These are phyloP conservation scores for Xestia c-nigrum DNA, from an alignment of 2,888 invertebrate species.

Conservation along the genomic window DNA sequence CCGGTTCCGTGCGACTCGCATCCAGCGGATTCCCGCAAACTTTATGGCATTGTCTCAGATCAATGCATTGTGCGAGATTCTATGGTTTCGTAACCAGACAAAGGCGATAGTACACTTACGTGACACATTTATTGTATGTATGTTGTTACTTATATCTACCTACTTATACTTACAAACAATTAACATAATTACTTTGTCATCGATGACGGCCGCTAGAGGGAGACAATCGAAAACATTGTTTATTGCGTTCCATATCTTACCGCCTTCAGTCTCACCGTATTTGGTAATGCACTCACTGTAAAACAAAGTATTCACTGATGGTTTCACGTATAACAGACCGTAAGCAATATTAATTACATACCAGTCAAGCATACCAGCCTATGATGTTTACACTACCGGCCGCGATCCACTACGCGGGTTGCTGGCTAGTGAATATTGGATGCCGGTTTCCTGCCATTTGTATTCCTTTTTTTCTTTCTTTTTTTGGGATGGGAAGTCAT, in stretches of 20 bases:
- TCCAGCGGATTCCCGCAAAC: no score
- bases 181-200: conserved; percentile 89
- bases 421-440: not conserved
- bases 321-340: not conserved
- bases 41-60: no score
- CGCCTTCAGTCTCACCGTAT: conserved; percentile 92
- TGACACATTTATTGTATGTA: not conserved
- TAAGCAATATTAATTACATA: not conserved
- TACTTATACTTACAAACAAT: not conserved
- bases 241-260: conserved; percentile 92
- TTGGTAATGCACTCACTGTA: conserved; percentile 92
- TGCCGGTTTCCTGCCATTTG: not conserved
- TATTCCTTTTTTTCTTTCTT: no score
- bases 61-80: not conserved
- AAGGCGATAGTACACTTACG: not conserved
- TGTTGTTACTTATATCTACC: not conserved
- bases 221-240: conserved; percentile 93
- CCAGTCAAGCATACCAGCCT: not conserved
- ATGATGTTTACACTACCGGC: not conserved
- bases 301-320: conserved; percentile 51
- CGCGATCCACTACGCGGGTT: not conserved
- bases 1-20: no score
- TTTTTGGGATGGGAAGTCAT: no score
- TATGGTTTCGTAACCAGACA: not conserved
- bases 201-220: conserved; percentile 94